Evolutionary conservation across 1,140 invertebrate genomes (phyloP).

Genomic region (Stegodyphus mimosarum): DNA sequence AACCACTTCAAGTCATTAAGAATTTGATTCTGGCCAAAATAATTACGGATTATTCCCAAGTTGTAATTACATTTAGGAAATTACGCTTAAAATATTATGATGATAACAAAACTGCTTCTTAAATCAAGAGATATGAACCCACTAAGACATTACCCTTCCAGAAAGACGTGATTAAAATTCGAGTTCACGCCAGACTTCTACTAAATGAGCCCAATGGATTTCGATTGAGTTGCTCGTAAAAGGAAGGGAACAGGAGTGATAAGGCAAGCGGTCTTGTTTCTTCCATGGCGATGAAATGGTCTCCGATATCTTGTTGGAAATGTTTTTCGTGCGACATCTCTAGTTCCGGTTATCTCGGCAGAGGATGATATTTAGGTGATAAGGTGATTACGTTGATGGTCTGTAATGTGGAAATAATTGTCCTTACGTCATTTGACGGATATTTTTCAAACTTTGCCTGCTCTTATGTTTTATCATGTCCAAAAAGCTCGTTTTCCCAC

Average conservation of each 20-base stretch:
- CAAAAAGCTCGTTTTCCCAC: too few species aligned
- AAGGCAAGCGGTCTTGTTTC: constrained; percentile 39
- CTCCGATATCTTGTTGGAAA: constrained; percentile 24
- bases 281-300: constrained; percentile 17
- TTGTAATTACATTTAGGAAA: too few species aligned
- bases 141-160: not conserved
- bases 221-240: not conserved
- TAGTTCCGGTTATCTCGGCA: constrained; percentile 42
- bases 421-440: constrained; percentile 6
- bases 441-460: constrained; percentile 26
- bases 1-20: too few species aligned
- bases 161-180: constrained; percentile 32
- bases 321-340: constrained; percentile 3
- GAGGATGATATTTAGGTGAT: constrained; percentile 36
- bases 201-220: not conserved
- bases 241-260: constrained; percentile 14
- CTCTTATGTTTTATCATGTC: constrained; percentile 37
- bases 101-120: too few species aligned
- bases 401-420: constrained; percentile 50
- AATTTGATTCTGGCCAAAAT: too few species aligned
- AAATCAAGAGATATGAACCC: too few species aligned
- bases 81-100: too few species aligned
- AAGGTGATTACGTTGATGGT: constrained; percentile 49
- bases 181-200: constrained; percentile 8
- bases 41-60: too few species aligned